Evolutionary conservation across 1,140 invertebrate genomes (phyloP).

Genomic region (Trinorchestia longiramus): DNA sequence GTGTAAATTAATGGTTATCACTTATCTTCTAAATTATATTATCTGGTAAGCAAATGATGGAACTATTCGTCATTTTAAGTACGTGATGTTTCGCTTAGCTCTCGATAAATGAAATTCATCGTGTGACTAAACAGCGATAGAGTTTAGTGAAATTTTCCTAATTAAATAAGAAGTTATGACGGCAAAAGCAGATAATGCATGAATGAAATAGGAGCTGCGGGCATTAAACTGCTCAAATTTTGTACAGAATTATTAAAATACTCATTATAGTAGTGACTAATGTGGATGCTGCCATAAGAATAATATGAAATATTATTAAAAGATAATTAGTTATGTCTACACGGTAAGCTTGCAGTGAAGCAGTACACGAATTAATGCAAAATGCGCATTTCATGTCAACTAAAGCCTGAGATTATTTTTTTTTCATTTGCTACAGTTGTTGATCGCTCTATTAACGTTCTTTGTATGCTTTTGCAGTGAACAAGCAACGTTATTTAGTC

Average conservation of each 20-base stretch:
- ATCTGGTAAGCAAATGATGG: background rate
- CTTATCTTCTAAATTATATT: too few relatives aligned
- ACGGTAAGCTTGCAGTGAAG: background rate
- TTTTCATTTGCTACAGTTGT: too few relatives aligned
- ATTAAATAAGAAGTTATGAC: background rate
- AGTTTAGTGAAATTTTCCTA: background rate
- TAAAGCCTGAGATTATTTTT: background rate
- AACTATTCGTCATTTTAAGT: background rate
- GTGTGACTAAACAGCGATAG: background rate
- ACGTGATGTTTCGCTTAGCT: background rate
- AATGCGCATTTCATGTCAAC: background rate
- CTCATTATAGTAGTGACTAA: background rate
- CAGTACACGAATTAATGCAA: background rate
- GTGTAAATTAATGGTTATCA: too few relatives aligned
- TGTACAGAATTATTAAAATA: background rate
- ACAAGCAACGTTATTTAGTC: too few relatives aligned
- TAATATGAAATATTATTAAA: background rate
- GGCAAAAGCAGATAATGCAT: background rate
- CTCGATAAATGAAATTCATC: background rate
- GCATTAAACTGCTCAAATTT: background rate
- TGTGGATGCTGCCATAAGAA: background rate
- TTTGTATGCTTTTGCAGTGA: too few relatives aligned
- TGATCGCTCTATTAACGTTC: too few relatives aligned
- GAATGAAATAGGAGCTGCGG: background rate
- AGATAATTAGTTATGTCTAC: background rate